phyloP scores from a whole-genome alignment of 2,888 invertebrate species.

The Adela reaumurella region DNA sequence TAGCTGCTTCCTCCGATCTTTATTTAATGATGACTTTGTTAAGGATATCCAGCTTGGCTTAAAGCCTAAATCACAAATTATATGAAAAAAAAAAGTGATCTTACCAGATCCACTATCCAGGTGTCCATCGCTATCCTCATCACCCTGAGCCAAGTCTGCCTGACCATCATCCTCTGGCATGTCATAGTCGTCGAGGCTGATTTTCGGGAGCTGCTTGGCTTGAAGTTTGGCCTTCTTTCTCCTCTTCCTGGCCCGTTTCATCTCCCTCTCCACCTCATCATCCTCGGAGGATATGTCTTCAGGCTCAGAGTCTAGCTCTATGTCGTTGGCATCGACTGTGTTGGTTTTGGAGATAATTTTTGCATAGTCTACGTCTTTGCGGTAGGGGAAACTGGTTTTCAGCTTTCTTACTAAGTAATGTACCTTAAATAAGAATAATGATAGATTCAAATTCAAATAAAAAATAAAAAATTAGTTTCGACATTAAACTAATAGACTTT shows the following conservation, averaged over 20 bases:
- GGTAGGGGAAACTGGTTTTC: slow-evolving; percentile 36
- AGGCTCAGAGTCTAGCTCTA: slow-evolving; percentile 38
- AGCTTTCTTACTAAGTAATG: slow-evolving; percentile 38
- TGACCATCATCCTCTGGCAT: slow-evolving; percentile 75
- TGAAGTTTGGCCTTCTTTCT: slow-evolving; percentile 53
- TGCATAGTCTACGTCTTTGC: slow-evolving; percentile 39
- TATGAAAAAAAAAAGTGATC: too few relatives aligned
- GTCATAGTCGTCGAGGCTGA: slow-evolving; percentile 77
- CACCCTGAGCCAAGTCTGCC: slow-evolving; percentile 57
- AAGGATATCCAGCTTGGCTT: too few relatives aligned
- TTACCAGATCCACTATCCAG: slow-evolving; percentile 39
- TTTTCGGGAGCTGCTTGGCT: slow-evolving; percentile 55
- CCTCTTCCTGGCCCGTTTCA: slow-evolving; percentile 56
- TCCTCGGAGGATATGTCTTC: slow-evolving; percentile 48
- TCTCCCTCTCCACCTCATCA: slow-evolving; percentile 55
- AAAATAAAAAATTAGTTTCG: too few relatives aligned
- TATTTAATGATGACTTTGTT: too few relatives aligned
- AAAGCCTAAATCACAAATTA: too few relatives aligned
- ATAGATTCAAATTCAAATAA: too few relatives aligned
- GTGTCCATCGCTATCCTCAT: slow-evolving; percentile 44
- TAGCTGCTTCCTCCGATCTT: too few relatives aligned
- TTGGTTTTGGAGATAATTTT: slow-evolving; percentile 33
- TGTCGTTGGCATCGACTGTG: slow-evolving; percentile 20
- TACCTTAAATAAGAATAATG: slow-evolving; percentile 30
- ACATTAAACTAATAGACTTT: too few relatives aligned